Evolutionary conservation across 2,113 vertebrate species (phyloP).

Genomic region (Heterotis niloticus): DNA sequence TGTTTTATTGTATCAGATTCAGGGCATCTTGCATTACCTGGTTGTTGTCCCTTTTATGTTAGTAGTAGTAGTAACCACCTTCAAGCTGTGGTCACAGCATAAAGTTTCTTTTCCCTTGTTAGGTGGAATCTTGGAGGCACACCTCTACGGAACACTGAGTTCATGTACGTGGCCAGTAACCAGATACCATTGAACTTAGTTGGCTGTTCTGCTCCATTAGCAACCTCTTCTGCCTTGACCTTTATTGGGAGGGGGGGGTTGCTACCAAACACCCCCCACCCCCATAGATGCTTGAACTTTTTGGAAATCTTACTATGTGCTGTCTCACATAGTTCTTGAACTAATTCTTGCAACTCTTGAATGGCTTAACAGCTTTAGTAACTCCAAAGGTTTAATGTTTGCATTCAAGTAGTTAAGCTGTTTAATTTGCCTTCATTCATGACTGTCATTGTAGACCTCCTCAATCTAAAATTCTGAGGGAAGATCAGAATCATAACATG

Average conservation of each 20-base stretch:
- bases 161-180: conserved; percentile 81
- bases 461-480: conserved; percentile 86
- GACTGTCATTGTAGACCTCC: conserved; percentile 70
- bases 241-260: too few relatives aligned
- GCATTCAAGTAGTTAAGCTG: too few relatives aligned
- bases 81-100: conserved; percentile 34
- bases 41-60: background rate
- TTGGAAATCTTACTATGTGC: background rate
- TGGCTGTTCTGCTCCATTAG: background rate
- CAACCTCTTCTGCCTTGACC: background rate
- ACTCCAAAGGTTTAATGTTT: background rate
- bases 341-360: background rate
- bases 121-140: conserved; percentile 93
- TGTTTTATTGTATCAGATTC: background rate
- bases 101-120: conserved; percentile 67
- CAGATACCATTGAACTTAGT: background rate
- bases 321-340: background rate
- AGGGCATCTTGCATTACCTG: background rate
- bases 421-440: background rate
- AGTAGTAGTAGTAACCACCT: background rate
- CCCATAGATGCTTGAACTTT: background rate
- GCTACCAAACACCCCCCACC: too few relatives aligned
- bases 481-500: conserved; percentile 97
- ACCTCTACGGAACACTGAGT: conserved; percentile 81
- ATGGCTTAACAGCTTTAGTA: background rate